Conservation (phyloP, 1,140 invertebrate genomes). For the Geopemphigus sp. region DNA sequence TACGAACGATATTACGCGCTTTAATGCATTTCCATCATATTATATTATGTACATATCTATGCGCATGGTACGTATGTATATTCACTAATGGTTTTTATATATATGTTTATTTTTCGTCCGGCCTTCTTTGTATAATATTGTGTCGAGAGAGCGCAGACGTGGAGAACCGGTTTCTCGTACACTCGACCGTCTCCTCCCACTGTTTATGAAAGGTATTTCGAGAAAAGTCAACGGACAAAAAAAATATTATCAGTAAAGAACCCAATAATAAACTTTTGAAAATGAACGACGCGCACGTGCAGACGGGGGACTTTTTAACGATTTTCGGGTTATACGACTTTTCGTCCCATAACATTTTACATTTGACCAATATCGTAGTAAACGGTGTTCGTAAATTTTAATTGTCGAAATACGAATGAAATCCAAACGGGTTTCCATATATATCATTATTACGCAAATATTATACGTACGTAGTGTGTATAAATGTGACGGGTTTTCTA, state of each 20-base stretch:
- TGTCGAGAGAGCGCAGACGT: neutral
- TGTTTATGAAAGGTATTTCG: conserved; percentile 20
- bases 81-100: conserved; percentile 50
- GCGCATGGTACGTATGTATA: neutral
- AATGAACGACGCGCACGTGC: neutral
- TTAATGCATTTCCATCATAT: conserved; percentile 31
- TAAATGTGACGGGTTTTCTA: conserved; percentile 31
- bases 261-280: neutral
- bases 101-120: conserved; percentile 32
- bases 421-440: conserved; percentile 35
- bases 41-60: neutral
- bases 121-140: conserved; percentile 20
- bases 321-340: neutral
- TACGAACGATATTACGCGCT: neutral
- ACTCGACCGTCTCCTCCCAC: conserved; percentile 1
- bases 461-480: neutral
- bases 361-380: no score
- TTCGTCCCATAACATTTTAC: neutral
- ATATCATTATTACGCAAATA: neutral
- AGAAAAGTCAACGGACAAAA: conserved; percentile 16
- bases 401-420: neutral
- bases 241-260: conserved; percentile 1
- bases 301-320: neutral
- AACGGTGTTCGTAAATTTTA: conserved; percentile 18
- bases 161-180: conserved; percentile 18